A percentile compares a stretch with the other conserved stretches of the same genome.
These are phyloP conservation scores for Patella pellucida DNA, from an alignment of 2,888 invertebrate species.

Conservation along the genomic window DNA sequence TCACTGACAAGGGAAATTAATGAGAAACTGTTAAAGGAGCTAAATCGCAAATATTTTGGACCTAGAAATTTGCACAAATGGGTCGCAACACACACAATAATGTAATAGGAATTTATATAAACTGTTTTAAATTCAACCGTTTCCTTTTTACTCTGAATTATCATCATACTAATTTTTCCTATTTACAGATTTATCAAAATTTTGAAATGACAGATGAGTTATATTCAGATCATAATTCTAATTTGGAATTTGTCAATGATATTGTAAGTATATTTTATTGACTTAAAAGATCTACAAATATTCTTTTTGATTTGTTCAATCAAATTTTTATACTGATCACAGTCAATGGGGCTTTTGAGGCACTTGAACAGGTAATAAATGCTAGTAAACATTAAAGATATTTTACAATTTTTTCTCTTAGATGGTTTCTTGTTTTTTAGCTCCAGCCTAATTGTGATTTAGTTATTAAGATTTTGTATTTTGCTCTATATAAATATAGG, in stretches of 20 bases:
- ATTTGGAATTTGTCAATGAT: conserved; percentile 63
- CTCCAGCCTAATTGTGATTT: background rate
- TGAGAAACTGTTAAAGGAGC: too few species aligned
- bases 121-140: too few species aligned
- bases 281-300: background rate
- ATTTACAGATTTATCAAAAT: conserved; percentile 61
- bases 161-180: background rate
- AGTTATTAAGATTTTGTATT: conserved; percentile 16
- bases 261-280: conserved; percentile 53
- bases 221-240: conserved; percentile 46
- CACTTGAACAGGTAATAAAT: too few species aligned
- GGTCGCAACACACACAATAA: too few species aligned
- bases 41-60: too few species aligned
- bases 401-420: conserved; percentile 3
- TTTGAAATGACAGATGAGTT: conserved; percentile 53
- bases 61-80: too few species aligned
- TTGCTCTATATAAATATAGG: conserved; percentile 52
- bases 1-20: too few species aligned
- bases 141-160: too few species aligned
- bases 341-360: too few species aligned
- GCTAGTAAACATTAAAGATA: background rate
- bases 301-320: background rate
- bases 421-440: background rate
- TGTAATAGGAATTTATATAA: too few species aligned
- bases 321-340: too few species aligned